phyloP scores from a whole-genome alignment of 2,113 vertebrate species.

The Elaphurus davidianus region DNA sequence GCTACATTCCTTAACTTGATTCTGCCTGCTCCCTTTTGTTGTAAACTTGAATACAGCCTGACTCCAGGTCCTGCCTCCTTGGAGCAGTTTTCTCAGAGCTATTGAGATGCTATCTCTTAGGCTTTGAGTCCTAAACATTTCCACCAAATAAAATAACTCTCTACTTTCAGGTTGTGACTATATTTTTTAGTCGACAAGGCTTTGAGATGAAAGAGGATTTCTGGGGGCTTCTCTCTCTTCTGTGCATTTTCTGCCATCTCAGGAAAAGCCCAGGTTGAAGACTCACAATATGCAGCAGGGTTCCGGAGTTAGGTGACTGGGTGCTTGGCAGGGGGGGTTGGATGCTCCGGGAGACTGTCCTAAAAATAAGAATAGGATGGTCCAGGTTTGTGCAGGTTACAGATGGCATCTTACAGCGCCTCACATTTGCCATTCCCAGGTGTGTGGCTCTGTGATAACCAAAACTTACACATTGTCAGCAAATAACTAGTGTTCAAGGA shows the following conservation, averaged over 20 bases:
- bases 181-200: not conserved
- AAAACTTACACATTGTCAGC: not conserved
- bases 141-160: not conserved
- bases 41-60: not conserved
- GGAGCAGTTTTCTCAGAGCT: not conserved
- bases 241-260: too few species aligned
- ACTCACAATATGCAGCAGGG: accelerated
- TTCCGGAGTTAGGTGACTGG: not conserved
- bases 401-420: not conserved
- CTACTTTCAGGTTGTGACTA: not conserved
- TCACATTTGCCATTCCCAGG: not conserved
- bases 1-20: not conserved
- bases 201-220: not conserved
- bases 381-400: not conserved
- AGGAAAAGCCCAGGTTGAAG: not conserved
- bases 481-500: not conserved
- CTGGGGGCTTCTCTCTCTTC: not conserved
- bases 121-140: not conserved
- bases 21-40: not conserved
- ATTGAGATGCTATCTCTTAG: not conserved
- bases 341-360: not conserved
- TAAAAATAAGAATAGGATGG: not conserved
- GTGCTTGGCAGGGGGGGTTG: not conserved
- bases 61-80: not conserved
- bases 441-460: not conserved